Percentiles rank a stretch among this genome's conserved stretches.
phyloP scores from a whole-genome alignment of 2,113 vertebrate genomes.

The Irena cyanogastra region DNA sequence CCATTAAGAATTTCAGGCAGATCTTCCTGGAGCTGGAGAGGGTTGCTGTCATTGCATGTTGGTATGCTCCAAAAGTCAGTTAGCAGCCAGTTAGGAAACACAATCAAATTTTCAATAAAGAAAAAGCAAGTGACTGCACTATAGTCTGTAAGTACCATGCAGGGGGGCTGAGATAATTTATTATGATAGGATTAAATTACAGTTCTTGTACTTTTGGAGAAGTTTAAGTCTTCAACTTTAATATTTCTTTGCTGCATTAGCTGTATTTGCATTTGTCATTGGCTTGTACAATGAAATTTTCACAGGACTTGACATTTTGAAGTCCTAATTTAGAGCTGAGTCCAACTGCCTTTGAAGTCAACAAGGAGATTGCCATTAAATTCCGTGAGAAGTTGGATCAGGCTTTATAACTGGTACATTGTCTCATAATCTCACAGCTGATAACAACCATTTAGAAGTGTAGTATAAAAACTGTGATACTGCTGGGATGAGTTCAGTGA shows the following conservation, averaged over 20 bases:
- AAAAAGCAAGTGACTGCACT: background rate
- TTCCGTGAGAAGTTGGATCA: slow-evolving; percentile 26
- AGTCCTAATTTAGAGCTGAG: slow-evolving; percentile 9
- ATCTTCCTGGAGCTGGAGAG: background rate
- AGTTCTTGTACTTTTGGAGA: background rate
- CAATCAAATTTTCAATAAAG: slow-evolving; percentile 3
- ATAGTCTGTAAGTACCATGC: background rate
- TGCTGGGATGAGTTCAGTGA: background rate
- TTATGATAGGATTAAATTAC: slow-evolving; percentile 7
- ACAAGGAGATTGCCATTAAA: background rate
- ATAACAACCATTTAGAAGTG: background rate
- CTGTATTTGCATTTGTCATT: slow-evolving; percentile 50
- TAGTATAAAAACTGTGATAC: background rate
- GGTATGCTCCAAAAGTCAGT: slow-evolving; percentile 3
- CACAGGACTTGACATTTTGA: slow-evolving; percentile 37
- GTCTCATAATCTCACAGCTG: slow-evolving; percentile 20
- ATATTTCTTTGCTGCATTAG: slow-evolving; percentile 33
- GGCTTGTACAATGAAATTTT: slow-evolving; percentile 19
- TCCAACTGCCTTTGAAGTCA: slow-evolving; percentile 39
- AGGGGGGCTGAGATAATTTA: background rate
- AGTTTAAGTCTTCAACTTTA: slow-evolving; percentile 1
- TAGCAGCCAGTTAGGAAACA: slow-evolving; percentile 33
- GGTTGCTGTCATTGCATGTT: background rate
- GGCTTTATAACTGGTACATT: background rate
- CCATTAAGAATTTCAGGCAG: slow-evolving; percentile 32